Conservation (phyloP, 2,888 invertebrate genomes). For the Hydrotaea cyrtoneurina region DNA sequence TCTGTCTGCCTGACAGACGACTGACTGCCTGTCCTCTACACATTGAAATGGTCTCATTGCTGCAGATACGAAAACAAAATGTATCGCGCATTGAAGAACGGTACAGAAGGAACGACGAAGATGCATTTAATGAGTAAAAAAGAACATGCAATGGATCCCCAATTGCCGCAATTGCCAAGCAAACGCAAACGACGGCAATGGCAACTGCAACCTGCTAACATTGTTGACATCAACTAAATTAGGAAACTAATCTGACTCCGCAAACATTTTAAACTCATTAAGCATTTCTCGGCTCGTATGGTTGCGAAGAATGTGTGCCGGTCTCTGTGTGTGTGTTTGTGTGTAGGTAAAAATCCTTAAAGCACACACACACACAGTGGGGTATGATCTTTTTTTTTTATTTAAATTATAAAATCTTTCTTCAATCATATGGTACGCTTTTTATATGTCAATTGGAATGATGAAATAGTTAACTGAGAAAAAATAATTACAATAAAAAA, state of each 20-base stretch:
- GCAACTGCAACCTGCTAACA: constrained; percentile 60
- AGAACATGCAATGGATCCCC: constrained; percentile 38
- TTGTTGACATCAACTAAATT: constrained; percentile 75
- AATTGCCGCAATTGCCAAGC: constrained; percentile 54
- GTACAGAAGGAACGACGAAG: neutral
- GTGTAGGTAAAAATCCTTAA: constrained; percentile 39
- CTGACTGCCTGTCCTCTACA: neutral
- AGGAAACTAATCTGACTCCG: constrained; percentile 64
- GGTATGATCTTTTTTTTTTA: too few species aligned
- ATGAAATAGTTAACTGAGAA: too few species aligned
- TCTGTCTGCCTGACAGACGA: neutral
- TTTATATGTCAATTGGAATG: too few species aligned
- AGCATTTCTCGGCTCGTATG: constrained; percentile 48
- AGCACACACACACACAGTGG: constrained; percentile 33
- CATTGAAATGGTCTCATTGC: neutral
- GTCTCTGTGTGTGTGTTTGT: constrained; percentile 9
- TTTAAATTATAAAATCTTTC: too few species aligned
- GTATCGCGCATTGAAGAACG: neutral
- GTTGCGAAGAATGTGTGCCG: neutral
- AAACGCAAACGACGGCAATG: constrained; percentile 69
- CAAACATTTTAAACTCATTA: constrained; percentile 63
- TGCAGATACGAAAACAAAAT: too few species aligned
- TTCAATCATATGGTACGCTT: too few species aligned
- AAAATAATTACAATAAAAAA: too few species aligned
- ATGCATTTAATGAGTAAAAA: constrained; percentile 21